A percentile compares a stretch with the other conserved stretches of the same genome.
Evolutionary conservation across 1,140 invertebrate genomes (phyloP).

Genomic region (Drosophila watanabei): DNA sequence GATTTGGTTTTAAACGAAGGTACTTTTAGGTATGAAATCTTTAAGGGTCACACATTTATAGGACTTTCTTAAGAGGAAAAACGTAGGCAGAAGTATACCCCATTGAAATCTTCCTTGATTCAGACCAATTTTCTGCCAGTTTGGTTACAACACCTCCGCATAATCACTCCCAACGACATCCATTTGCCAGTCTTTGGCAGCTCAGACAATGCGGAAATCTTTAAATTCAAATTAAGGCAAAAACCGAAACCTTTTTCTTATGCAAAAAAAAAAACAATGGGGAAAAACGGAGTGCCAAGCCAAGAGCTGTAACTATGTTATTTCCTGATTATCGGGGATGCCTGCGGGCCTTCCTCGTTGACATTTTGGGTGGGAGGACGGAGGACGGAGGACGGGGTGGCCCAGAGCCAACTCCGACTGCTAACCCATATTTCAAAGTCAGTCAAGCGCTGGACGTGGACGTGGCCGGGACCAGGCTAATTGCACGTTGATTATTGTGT

Average conservation of each 20-base stretch:
- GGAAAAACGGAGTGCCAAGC: constrained; percentile 32
- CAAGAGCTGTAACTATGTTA: constrained; percentile 40
- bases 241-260: constrained; percentile 33
- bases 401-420: constrained; percentile 23
- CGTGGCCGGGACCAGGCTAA: constrained; percentile 71
- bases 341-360: constrained; percentile 46
- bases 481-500: constrained; percentile 71
- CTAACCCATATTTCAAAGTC: constrained; percentile 83
- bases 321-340: constrained; percentile 69
- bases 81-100: background rate
- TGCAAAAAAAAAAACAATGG: constrained; percentile 55
- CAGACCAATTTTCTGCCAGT: background rate
- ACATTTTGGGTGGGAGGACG: constrained; percentile 30
- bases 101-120: background rate
- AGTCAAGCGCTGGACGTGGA: constrained; percentile 55
- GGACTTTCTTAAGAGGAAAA: background rate
- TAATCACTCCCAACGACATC: constrained; percentile 54
- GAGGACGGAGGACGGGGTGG: too few species aligned
- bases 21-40: background rate
- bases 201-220: constrained; percentile 72
- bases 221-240: constrained; percentile 78
- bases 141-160: constrained; percentile 23
- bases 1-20: background rate
- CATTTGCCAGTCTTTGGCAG: constrained; percentile 53
- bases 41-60: background rate